Evolutionary conservation across 2,113 vertebrate species (phyloP).

Genomic region (Raja brachyura): DNA sequence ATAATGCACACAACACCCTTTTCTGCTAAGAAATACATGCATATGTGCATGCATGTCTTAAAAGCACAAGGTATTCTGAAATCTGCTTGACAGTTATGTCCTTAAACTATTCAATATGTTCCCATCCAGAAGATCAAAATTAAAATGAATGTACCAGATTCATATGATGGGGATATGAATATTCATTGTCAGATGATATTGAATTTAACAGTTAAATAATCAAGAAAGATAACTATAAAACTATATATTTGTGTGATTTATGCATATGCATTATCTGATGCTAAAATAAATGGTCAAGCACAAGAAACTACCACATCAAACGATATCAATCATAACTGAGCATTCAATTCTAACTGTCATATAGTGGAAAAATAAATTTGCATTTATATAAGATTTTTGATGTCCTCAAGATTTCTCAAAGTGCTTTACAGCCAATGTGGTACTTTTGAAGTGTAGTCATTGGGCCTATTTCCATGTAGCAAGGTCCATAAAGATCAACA

Average conservation of each 20-base stretch:
- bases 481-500: not conserved
- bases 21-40: too few relatives aligned
- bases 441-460: conserved; percentile 27
- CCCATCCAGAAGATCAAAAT: not conserved
- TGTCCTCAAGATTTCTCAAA: conserved; percentile 25
- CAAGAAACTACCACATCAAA: conserved; percentile 25
- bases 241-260: conserved; percentile 31
- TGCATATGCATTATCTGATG: conserved; percentile 28
- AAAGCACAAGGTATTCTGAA: not conserved
- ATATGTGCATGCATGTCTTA: not conserved
- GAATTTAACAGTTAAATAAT: not conserved
- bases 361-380: conserved; percentile 14
- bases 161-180: conserved; percentile 11
- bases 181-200: conserved; percentile 18
- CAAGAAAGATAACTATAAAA: not conserved
- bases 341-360: conserved; percentile 25
- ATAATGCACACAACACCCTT: not conserved
- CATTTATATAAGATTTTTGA: conserved; percentile 33
- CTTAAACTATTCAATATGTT: not conserved
- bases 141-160: not conserved
- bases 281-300: conserved; percentile 19
- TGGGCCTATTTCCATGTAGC: not conserved
- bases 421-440: conserved; percentile 16
- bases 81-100: not conserved
- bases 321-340: conserved; percentile 26